Base-by-base conservation (phyloP, 2,113 vertebrate species). In the human (Homo sapiens) region DNA sequence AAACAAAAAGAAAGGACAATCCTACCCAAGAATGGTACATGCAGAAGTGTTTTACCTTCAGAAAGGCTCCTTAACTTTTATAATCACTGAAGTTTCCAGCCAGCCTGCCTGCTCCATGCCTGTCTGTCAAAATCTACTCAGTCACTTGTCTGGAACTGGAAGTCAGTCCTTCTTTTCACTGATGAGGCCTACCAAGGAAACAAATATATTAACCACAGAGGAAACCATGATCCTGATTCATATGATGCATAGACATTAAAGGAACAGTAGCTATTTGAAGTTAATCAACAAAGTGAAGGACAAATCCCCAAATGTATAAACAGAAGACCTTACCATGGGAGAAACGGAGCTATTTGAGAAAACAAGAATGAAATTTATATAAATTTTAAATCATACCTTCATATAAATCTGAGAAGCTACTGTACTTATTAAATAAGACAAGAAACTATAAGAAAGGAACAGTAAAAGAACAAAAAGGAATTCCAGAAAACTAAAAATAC, bases 311-410 rank as follows among this genome's bases (percentile, higher is more conserved):
- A 75, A 86, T 61, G 61, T 25, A 66, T 57, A 88, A 75, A 92
- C 6, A 64, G 43, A 75, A 81, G 5, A 92, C 45, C 13, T 75
- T 55, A 88, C 73, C 45, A 14, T 76, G 38, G 25, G 57, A 25
- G 48, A 68, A 89, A 68, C 1, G 43, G 48, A 80, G 78, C 14
- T 93, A 83, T 57, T 40, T 81, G 45, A 92, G n/a, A 75, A 88
- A 82, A 81, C 27, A 81, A 73, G 80, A 92, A 81, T 45, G 11
- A 68, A 32, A 38, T 78, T 81, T 55, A 78, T 64, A 81, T 73
- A 73, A 73, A 81, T 73, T 50, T n/a, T 95, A 92, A 92, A 81
- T 75, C 38, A 81, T 52, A 75, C 57, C 32, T 20, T 93, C 81
- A 86, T 14, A 45, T 40, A 82, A 38, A 95, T 86, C 10, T 80